Conservation (phyloP, 2,113 vertebrate genomes). For the Cebus imitator region DNA sequence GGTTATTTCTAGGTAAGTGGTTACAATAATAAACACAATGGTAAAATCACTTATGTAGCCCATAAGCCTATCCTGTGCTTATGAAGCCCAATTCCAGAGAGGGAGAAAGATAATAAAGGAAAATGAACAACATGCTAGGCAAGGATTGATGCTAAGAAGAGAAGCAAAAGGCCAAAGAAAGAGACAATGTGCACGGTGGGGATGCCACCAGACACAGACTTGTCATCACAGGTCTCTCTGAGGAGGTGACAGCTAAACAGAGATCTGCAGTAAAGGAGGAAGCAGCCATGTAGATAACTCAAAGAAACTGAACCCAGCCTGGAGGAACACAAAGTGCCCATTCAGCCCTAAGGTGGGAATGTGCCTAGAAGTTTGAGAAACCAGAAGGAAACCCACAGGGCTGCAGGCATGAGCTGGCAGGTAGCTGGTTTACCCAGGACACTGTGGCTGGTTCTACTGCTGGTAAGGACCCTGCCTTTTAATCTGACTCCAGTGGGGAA, state of each 20-base stretch:
- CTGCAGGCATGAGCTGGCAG: neutral
- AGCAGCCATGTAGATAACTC: neutral
- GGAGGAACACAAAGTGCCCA: neutral
- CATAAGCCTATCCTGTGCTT: neutral
- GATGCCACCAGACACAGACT: neutral
- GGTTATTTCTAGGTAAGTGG: neutral
- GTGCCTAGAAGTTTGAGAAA: neutral
- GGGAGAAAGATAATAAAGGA: neutral
- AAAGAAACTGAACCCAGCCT: neutral
- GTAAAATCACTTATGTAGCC: neutral
- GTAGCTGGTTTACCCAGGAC: too few relatives aligned
- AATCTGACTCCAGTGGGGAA: neutral
- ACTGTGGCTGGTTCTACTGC: too few relatives aligned
- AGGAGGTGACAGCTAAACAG: neutral
- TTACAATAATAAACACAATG: neutral
- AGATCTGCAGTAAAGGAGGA: neutral
- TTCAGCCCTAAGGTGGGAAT: neutral
- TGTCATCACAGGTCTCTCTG: neutral
- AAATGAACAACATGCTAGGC: neutral
- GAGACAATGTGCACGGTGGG: fast-evolving
- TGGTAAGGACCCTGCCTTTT: neutral
- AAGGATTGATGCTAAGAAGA: neutral
- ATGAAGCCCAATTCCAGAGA: neutral
- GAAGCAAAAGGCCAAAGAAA: neutral
- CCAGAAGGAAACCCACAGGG: neutral